Conservation (phyloP, 35 echinoderm and acorn worm species). For the Diadema setosum region DNA sequence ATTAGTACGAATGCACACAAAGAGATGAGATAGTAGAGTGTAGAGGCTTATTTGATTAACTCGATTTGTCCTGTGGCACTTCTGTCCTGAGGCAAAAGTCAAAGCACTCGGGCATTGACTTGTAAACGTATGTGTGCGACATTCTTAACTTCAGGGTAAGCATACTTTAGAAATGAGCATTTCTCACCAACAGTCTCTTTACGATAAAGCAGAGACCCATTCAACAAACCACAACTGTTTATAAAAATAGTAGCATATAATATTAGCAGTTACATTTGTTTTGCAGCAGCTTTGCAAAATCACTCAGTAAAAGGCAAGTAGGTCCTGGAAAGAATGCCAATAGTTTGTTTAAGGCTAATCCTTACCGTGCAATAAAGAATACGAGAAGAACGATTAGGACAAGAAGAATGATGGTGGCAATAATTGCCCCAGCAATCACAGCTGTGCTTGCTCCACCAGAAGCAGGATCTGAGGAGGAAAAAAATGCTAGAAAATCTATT, state of each 20-base stretch:
- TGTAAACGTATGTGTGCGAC: too few relatives aligned
- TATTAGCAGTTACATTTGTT: not conserved
- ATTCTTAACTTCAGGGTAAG: too few relatives aligned
- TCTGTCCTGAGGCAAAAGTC: too few relatives aligned
- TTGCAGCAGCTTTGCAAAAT: not conserved
- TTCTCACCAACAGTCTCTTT: not conserved
- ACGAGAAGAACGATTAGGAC: not conserved
- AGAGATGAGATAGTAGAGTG: too few relatives aligned
- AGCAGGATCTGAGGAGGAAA: not conserved
- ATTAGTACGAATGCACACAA: too few relatives aligned
- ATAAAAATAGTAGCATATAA: not conserved
- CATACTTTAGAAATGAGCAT: not conserved
- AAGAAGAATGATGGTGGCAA: not conserved
- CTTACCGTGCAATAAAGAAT: not conserved
- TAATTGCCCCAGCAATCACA: not conserved
- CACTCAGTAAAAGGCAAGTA: too few relatives aligned
- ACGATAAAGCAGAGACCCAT: not conserved
- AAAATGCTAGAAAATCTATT: not conserved
- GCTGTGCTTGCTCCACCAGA: not conserved
- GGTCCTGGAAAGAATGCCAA: too few relatives aligned
- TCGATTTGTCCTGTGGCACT: too few relatives aligned
- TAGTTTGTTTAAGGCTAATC: not conserved
- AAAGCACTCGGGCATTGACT: too few relatives aligned
- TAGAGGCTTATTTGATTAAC: too few relatives aligned
- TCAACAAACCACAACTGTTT: not conserved